A percentile compares a stretch with the other conserved stretches of the same genome.
These are phyloP conservation scores for Lutjanus erythropterus DNA, from an alignment of 2,113 vertebrate species.

Conservation along the genomic window DNA sequence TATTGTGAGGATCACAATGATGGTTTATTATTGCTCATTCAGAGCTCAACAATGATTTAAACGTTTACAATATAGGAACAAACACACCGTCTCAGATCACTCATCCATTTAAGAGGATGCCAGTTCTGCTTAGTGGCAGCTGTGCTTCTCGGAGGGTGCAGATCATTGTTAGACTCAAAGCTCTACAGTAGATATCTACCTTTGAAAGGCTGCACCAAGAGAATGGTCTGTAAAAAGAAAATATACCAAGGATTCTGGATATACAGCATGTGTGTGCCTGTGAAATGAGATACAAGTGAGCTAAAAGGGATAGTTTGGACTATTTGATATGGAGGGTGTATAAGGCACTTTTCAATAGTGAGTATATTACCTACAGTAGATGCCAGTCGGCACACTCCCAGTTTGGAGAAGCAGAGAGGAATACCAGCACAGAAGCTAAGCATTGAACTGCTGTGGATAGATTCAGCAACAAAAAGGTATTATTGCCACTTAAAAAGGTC, in stretches of 20 bases:
- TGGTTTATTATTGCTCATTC: constrained; percentile 78
- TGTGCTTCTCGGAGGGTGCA: constrained; percentile 34
- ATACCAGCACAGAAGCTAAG: no score
- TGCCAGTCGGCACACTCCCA: no score
- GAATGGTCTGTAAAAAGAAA: constrained; percentile 16
- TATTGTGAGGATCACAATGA: constrained; percentile 80
- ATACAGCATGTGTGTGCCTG: not conserved
- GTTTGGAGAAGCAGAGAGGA: no score
- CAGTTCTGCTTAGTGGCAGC: constrained; percentile 56
- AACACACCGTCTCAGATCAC: constrained; percentile 73
- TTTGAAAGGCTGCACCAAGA: constrained; percentile 34
- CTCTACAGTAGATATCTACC: constrained; percentile 6
- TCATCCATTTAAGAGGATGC: constrained; percentile 67
- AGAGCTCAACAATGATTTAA: constrained; percentile 72
- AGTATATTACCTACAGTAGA: no score
- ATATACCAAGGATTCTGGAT: not conserved
- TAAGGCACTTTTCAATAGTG: no score
- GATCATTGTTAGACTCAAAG: constrained; percentile 46
- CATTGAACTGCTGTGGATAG: no score
- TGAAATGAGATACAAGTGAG: constrained; percentile 23
- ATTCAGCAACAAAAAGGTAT: no score
- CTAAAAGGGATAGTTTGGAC: no score
- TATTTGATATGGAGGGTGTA: no score
- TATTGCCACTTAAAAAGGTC: no score
- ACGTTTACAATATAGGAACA: constrained; percentile 61